These are phyloP conservation scores for Crocidura indochinensis DNA, from an alignment of 2,797 vertebrate species.

Conservation along the genomic window DNA sequence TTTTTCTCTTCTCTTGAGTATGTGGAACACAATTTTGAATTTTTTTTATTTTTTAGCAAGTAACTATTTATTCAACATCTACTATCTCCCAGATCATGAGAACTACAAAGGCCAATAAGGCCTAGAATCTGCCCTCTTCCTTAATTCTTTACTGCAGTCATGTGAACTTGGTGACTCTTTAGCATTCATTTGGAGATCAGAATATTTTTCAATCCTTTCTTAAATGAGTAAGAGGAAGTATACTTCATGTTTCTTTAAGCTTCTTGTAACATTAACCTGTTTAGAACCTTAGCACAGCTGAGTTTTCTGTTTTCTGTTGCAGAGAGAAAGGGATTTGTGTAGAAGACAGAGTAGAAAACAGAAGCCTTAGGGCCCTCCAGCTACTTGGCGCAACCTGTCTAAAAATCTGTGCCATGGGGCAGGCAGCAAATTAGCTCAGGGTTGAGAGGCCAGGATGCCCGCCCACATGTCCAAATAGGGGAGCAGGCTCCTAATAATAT, in stretches of 20 bases:
- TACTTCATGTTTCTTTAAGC: slow-evolving; percentile 48
- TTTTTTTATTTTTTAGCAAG: slow-evolving; percentile 62
- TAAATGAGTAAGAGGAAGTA: slow-evolving; percentile 80
- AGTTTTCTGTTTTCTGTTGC: slow-evolving; percentile 62
- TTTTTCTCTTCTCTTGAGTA: slow-evolving; percentile 59
- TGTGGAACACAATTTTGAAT: slow-evolving; percentile 30
- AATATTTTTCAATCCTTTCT: slow-evolving; percentile 54
- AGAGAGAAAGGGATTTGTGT: slow-evolving; percentile 75
- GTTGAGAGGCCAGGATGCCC: slow-evolving; percentile 65
- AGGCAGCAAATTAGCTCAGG: slow-evolving; percentile 71
- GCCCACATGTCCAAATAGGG: slow-evolving; percentile 76
- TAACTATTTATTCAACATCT: slow-evolving; percentile 41
- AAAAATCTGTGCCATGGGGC: slow-evolving; percentile 68
- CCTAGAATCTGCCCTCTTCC: not conserved
- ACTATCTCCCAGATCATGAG: slow-evolving; percentile 1
- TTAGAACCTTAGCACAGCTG: slow-evolving; percentile 64
- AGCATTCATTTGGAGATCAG: slow-evolving; percentile 70
- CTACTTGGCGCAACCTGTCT: slow-evolving; percentile 69
- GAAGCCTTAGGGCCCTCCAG: slow-evolving; percentile 75
- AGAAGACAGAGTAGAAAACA: slow-evolving; percentile 74
- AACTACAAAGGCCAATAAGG: slow-evolving; percentile 30
- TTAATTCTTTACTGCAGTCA: slow-evolving; percentile 55
- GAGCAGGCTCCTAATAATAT: slow-evolving; percentile 73
- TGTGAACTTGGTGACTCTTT: slow-evolving; percentile 57
- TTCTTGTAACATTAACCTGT: slow-evolving; percentile 67